phyloP scores from a whole-genome alignment of 2,113 vertebrate species.

The Henicopernis longicauda region DNA sequence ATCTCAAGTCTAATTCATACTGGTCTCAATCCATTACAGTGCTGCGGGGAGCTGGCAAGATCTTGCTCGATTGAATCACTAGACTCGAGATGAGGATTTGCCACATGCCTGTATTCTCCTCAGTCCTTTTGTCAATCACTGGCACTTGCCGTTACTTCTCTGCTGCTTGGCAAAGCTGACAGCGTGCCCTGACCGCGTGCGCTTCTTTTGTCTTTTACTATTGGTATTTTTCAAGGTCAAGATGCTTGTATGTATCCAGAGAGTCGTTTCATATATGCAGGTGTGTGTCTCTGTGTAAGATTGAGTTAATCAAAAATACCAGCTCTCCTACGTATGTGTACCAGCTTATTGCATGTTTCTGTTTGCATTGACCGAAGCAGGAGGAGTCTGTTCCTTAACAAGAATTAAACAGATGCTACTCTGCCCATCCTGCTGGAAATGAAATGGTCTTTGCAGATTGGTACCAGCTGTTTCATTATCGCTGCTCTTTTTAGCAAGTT shows the following conservation, averaged over 20 bases:
- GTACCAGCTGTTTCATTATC: conserved; percentile 36
- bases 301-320: background rate
- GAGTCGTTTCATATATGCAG: background rate
- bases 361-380: background rate
- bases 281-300: background rate
- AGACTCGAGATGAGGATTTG: background rate
- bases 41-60: background rate
- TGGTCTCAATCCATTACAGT: background rate
- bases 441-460: conserved; percentile 7
- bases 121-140: background rate
- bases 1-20: background rate
- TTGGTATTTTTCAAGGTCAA: background rate
- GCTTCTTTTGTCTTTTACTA: conserved; percentile 2
- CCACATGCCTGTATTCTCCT: background rate
- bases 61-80: background rate
- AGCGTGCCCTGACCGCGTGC: background rate
- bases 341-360: background rate
- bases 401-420: conserved; percentile 13
- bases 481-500: background rate
- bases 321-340: rapidly evolving
- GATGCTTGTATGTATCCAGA: background rate
- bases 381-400: background rate
- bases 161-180: background rate
- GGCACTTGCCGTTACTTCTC: background rate
- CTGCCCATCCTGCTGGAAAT: conserved; percentile 27